Evolutionary conservation across 2,113 vertebrate genomes (phyloP).

Genomic region (Nycticorax nycticorax): DNA sequence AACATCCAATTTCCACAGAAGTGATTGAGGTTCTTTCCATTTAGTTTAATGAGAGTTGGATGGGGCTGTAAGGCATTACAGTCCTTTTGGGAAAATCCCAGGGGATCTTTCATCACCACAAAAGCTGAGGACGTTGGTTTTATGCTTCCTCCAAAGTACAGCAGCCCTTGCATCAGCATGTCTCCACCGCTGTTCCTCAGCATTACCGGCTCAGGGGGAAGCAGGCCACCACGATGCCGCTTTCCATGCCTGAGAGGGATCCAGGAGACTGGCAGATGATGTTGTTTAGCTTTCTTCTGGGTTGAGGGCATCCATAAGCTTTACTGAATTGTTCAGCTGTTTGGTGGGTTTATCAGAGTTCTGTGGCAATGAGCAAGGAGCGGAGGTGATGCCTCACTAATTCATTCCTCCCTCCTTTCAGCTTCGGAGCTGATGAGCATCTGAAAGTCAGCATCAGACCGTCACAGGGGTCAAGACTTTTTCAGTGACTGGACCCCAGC

Average conservation of each 20-base stretch:
- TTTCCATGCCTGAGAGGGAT: background rate
- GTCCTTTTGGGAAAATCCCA: conserved; percentile 5
- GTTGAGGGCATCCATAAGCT: background rate
- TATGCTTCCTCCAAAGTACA: conserved; percentile 13
- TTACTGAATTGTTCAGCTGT: background rate
- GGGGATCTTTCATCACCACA: conserved; percentile 17
- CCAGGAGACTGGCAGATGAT: background rate
- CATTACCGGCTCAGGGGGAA: background rate
- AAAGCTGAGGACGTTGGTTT: conserved; percentile 6
- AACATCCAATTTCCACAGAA: conserved; percentile 53
- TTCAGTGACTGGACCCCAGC: background rate
- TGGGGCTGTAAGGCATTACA: conserved; percentile 36
- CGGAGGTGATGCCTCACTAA: background rate
- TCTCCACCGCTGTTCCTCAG: background rate
- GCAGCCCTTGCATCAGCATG: background rate
- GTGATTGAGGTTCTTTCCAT: conserved; percentile 59
- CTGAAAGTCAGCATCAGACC: background rate
- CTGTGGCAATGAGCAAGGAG: background rate
- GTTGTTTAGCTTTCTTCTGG: background rate
- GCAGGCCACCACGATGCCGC: background rate
- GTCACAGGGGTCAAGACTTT: background rate
- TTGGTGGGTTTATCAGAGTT: background rate
- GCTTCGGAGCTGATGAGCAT: background rate
- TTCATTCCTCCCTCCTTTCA: background rate
- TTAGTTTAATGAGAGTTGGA: conserved; percentile 64